Base-by-base conservation (phyloP, 2,888 invertebrate species). In the Proisotoma minuta region DNA sequence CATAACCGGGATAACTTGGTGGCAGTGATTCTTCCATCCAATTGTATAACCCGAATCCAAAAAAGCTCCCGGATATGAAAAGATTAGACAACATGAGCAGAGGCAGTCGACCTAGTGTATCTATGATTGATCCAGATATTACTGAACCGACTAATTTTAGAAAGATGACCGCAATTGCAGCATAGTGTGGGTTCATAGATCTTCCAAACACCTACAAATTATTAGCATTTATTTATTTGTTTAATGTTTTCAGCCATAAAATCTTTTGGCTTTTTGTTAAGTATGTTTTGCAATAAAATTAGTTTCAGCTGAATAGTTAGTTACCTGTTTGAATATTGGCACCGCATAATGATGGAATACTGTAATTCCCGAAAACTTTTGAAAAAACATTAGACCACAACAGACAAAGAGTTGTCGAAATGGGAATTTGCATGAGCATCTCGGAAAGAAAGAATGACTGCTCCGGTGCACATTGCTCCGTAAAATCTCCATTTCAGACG, bases 341-440 rank as follows among this genome's bases (percentile, higher is more conserved):
- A 91, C 91, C 52, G 89, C 89, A 78, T 91, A 91, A 77, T 89
- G 89, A 71, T 87, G 87, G 77, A 91, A 90, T 51, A 89, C 88
- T 74, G 89, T 89, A 34, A 89, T 90, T 15, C 91, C 91, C 43
- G 73, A 73, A 60, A 79, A 76, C 65, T 92, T 83, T 76, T 92
- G 93, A 76, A 93, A 91, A 79, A 91, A 86, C 91, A 92, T 92
- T 70, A 93, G 81, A 22, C 88, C 87, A 76, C 91, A 87, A 1
- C 91, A 88, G 58, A 92, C 88, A 63, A 88, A 79, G 51, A 71
- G 73, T 58, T 66, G 71, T 26, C 70, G 68, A 57, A 69, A 63
- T 29, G 68, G 70, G 57, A 70, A 69, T 58, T 71, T 68, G 68
- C 66, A 67, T 66, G 73, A 71, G 49, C 70, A 63, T 79, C 76